Conservation (phyloP, 2,888 invertebrate genomes). For the Odontomyia ornata region DNA sequence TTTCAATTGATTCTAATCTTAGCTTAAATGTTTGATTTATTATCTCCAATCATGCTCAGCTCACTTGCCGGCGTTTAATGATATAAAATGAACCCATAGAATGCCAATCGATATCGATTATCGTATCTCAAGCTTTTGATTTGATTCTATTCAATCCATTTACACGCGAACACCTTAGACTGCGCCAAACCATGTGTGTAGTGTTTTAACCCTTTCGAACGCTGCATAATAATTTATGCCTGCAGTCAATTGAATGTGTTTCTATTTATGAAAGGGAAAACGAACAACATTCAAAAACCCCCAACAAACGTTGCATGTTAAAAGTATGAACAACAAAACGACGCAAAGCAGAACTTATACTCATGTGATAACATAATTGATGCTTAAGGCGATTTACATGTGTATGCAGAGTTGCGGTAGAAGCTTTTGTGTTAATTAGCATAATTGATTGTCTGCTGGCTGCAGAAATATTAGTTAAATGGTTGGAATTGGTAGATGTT, state of each 20-base stretch:
- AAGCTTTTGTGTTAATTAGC: slow-evolving; percentile 22
- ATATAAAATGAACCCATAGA: no score
- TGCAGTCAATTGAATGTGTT: neutral
- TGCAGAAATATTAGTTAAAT: slow-evolving; percentile 16
- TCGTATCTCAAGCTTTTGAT: no score
- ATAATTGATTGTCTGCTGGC: slow-evolving; percentile 25
- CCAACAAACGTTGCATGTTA: neutral
- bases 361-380: neutral
- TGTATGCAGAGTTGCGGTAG: neutral
- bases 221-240: neutral
- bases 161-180: no score
- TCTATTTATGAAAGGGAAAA: neutral
- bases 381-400: neutral
- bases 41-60: no score
- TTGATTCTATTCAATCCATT: no score
- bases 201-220: neutral
- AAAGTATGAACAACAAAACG: no score
- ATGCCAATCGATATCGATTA: no score
- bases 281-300: neutral
- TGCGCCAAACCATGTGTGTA: no score
- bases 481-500: neutral
- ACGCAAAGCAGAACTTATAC: no score
- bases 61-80: no score
- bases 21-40: no score
- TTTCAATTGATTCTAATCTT: no score